Evolutionary conservation across 2,797 vertebrate genomes (phyloP), one percentile per base, ranked within the genome.

Genomic region (Numenius phaeopus): DNA sequence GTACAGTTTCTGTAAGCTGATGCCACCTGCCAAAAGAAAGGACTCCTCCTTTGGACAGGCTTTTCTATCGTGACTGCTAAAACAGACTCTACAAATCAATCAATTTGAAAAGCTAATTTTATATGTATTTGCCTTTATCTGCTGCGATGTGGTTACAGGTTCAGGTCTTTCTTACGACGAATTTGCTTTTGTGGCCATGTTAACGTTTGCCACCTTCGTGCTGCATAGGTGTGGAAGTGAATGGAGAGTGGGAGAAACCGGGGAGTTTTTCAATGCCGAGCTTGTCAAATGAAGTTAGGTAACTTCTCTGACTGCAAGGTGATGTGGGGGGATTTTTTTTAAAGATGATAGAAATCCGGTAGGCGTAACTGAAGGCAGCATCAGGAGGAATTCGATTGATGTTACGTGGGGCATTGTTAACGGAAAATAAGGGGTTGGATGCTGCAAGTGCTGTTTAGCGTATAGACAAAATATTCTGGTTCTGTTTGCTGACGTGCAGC

Each of bases 141-240:
- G 5, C 83, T 69, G 8, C 10, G 29, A 40, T 49, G 32, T 2
- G 4, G 44, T 3, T 54, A 15, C 21, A 46, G 22, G 12, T 24
- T 18, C 5, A 5, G 5, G 26, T 73, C 27, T 69, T 80, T 65
- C 24, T 52, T 73, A 5, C 0, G 0, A 19, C 42, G 12, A 26
- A 8, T 32, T 80, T 34, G 22, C 37, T 44, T 69, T 46, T 66
- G 39, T 69, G 54, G 29, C 22, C 17, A 3, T 11, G 1, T 30
- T 47, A 62, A 23, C 0, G 0, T 15, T 44, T 57, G 24, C 24
- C 49, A 69, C 2, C 46, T 49, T 83, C 22, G 57, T 73, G 34
- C 54, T 77, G 70, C 20, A 3, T 5, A 6, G 30, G 23, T 23
- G 4, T 37, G 40, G n/a, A 71, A 57, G 19, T 15, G 58, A 57